Base-by-base conservation (phyloP, 2,888 invertebrate species). In the Lamellibrachia satsuma region DNA sequence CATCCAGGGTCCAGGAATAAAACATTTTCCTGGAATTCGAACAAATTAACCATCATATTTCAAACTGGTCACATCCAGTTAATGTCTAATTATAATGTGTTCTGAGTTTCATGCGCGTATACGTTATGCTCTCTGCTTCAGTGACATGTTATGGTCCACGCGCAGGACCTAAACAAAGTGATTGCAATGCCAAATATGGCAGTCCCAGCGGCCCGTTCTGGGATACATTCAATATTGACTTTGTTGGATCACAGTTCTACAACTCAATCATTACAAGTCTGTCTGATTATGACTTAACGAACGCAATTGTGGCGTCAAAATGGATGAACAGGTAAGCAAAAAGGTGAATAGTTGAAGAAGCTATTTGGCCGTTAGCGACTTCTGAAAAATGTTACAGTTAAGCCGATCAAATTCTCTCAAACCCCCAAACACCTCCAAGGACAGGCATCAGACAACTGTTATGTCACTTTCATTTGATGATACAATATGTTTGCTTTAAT, bases 121-220 rank as follows among this genome's bases (percentile, higher is more conserved):
- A 75, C 2, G 22, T 75, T 75, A 75, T 22, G 22, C 75, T 75
- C 6, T 75, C 27, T 60, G 39, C 90, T 75, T 92, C 92, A 57
- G 90, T 92, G 15, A 75, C 60, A 8, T 75, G 90, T 52, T 57
- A 22, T 51, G 51, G 8, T 15, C 15, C 51, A 51, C 2, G 90
- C 7, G 9, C 90, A 3, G 75, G 75, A 75, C 75, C 75, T 75
- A 75, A 95, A 27, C 92, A 93, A 39, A 96, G 97, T 90, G 55
- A 52, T 27, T 99, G 99, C 96, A 98, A 99, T 97, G 99, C 99
- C 0, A 99, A 99, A 96, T 98, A 99, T 95, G 99, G 99, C 6
- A 99, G 99, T 97, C 99, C 99, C 6, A 99, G 99, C 97, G 99
- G 99, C 2, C 98, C 99, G 27, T 99, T 99, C 97, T 99, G 99